Percentiles rank a stretch among this genome's conserved stretches.
phyloP scores from a whole-genome alignment of 2,113 vertebrate species.

The Nycticryphes semicollaris region DNA sequence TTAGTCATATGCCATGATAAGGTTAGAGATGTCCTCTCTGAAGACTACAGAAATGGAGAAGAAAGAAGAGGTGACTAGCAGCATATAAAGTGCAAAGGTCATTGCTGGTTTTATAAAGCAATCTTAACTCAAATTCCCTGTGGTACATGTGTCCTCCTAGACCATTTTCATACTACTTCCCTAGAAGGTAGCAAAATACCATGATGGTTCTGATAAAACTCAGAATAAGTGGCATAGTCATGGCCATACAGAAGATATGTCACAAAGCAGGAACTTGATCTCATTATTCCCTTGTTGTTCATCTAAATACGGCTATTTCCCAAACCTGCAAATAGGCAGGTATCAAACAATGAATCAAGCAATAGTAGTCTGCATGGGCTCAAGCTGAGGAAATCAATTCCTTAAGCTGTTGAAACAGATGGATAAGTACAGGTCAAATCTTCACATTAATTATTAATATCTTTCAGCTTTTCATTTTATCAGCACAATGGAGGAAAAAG shows the following conservation, averaged over 20 bases:
- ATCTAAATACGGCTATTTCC: not conserved
- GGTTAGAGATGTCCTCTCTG: not conserved
- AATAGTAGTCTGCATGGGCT: not conserved
- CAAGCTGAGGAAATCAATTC: not conserved
- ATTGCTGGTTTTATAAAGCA: not conserved
- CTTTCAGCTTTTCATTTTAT: slow-evolving; percentile 5
- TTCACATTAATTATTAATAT: slow-evolving; percentile 16
- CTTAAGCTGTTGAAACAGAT: not conserved
- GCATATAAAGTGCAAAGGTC: not conserved
- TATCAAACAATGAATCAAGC: not conserved
- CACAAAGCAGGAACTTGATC: not conserved
- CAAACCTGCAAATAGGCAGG: not conserved
- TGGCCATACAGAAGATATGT: fast-evolving
- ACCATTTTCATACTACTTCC: not conserved
- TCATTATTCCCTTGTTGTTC: not conserved
- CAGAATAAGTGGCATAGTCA: not conserved
- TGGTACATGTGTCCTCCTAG: not conserved
- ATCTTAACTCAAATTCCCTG: fast-evolving
- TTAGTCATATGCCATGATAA: not conserved
- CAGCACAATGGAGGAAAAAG: not conserved
- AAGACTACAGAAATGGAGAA: not conserved
- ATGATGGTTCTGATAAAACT: not conserved
- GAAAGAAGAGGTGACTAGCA: not conserved
- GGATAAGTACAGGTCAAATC: slow-evolving; percentile 1
- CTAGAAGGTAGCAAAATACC: not conserved